Conservation (phyloP, 2,113 vertebrate species). For the Otolemur garnettii region DNA sequence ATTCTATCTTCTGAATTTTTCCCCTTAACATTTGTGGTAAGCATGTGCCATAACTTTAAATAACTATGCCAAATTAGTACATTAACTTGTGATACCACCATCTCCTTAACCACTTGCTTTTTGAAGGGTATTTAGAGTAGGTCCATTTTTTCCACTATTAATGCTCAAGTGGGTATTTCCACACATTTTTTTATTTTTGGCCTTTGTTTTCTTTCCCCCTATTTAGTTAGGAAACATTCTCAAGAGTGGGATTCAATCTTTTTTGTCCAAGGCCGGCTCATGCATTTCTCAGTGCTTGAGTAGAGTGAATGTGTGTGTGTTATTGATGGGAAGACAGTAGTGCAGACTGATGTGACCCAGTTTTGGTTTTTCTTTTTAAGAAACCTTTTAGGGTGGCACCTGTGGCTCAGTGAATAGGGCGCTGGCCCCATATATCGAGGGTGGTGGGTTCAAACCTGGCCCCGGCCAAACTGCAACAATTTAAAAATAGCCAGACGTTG, state of each 20-base stretch:
- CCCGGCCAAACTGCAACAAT: no score
- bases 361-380: constrained; percentile 9
- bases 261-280: not conserved
- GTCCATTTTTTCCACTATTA: not conserved
- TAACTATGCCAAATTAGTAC: not conserved
- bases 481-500: no score
- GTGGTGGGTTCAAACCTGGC: no score
- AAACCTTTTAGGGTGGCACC: not conserved
- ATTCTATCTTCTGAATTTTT: not conserved
- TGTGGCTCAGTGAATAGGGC: no score
- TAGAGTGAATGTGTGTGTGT: not conserved
- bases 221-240: not conserved
- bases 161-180: not conserved
- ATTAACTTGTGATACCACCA: not conserved
- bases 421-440: no score
- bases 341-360: not conserved
- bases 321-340: not conserved
- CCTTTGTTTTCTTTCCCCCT: not conserved
- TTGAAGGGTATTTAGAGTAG: not conserved
- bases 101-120: not conserved
- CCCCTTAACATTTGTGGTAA: not conserved
- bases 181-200: not conserved
- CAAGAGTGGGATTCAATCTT: not conserved
- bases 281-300: not conserved
- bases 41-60: not conserved